Conservation (phyloP, 1,140 invertebrate species). For the Drosophila mayri region DNA sequence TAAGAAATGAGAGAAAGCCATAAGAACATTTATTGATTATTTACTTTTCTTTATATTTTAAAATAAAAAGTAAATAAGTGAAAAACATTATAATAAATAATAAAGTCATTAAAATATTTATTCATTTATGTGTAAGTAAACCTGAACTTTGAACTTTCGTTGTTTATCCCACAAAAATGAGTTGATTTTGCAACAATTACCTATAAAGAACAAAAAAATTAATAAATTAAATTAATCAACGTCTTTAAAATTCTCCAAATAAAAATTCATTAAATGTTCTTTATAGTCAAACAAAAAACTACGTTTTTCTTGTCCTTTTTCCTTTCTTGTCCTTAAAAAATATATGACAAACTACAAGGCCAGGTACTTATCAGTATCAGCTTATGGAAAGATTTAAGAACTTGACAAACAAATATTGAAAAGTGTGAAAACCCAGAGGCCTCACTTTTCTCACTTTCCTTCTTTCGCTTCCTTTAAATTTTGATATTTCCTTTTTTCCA, state of each 20-base stretch:
- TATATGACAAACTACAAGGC: background rate
- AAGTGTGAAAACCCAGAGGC: slow-evolving; percentile 8
- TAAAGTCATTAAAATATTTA: too few relatives aligned
- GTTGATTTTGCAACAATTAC: background rate
- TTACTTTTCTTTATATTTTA: too few relatives aligned
- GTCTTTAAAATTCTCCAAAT: background rate
- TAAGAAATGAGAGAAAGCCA: too few relatives aligned
- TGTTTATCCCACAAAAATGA: background rate
- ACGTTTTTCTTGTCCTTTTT: background rate
- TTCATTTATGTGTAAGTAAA: too few relatives aligned
- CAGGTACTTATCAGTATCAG: slow-evolving; percentile 3
- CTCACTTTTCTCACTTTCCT: slow-evolving; percentile 25
- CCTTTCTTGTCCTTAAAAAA: background rate
- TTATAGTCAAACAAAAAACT: background rate
- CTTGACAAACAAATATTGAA: slow-evolving; percentile 45
- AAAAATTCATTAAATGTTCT: background rate
- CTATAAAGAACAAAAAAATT: background rate
- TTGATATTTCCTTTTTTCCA: background rate
- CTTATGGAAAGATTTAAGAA: slow-evolving; percentile 31
- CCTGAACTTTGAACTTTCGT: background rate
- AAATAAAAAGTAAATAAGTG: background rate
- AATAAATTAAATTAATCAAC: background rate
- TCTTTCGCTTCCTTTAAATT: slow-evolving; percentile 37
- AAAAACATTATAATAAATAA: too few relatives aligned
- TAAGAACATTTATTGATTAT: too few relatives aligned